Evolutionary conservation across 2,113 vertebrate genomes (phyloP).

Genomic region (Triplophysa dalaica): DNA sequence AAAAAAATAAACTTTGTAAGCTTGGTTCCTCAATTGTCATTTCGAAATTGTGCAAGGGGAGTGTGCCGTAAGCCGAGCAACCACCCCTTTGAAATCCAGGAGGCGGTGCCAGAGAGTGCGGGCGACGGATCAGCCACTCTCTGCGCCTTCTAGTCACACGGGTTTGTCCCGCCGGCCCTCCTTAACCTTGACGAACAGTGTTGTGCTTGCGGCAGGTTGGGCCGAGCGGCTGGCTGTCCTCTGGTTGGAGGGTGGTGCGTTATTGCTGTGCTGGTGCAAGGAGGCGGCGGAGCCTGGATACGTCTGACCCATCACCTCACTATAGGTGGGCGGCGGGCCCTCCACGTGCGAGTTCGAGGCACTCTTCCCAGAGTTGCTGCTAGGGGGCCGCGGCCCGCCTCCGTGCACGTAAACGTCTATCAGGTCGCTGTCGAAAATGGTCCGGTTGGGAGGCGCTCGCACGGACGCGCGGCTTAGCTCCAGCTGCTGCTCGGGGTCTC

Average conservation of each 20-base stretch:
- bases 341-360: slow-evolving; percentile 89
- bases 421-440: slow-evolving; percentile 96
- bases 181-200: slow-evolving; percentile 83
- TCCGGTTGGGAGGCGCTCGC: slow-evolving; percentile 93
- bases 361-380: slow-evolving; percentile 95
- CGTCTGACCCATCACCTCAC: slow-evolving; percentile 90
- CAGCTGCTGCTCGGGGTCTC: slow-evolving; percentile 96
- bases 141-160: slow-evolving; percentile 68
- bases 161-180: slow-evolving; percentile 82
- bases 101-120: slow-evolving; percentile 40
- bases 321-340: slow-evolving; percentile 93
- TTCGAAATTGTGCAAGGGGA: slow-evolving; percentile 56
- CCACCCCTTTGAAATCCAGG: slow-evolving; percentile 30
- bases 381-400: slow-evolving; percentile 89
- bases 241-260: slow-evolving; percentile 71
- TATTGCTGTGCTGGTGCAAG: slow-evolving; percentile 92
- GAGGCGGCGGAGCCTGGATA: slow-evolving; percentile 87
- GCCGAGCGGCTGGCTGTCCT: slow-evolving; percentile 59
- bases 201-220: slow-evolving; percentile 77
- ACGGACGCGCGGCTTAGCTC: slow-evolving; percentile 97
- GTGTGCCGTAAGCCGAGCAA: slow-evolving; percentile 37
- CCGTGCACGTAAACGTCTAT: slow-evolving; percentile 83
- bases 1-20: slow-evolving; percentile 78
- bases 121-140: slow-evolving; percentile 16
- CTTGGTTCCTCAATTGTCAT: slow-evolving; percentile 69